Base-by-base conservation (phyloP, 2,888 invertebrate species). In the Nomada fabriciana region DNA sequence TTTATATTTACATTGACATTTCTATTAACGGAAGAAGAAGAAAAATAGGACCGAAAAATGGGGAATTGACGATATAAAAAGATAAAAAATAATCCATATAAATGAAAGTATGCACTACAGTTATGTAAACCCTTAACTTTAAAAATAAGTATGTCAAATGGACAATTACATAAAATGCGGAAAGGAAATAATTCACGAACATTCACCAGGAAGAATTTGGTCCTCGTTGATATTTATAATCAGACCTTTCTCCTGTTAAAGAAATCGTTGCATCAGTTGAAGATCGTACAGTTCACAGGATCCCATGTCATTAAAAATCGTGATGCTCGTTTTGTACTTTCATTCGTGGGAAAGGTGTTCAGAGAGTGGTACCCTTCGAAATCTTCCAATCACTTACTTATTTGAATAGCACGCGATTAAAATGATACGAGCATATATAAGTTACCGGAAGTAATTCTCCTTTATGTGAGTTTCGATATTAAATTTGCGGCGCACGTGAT, bases 141-240 rank as follows among this genome's bases (percentile, higher is more conserved):
- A 47, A 47, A 47, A 11, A 47, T 47, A 73, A 60, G 23, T 71
- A 36, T 43, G 20, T 52, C n/a, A 57, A 50, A 36, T 55, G 71
- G 36, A 52, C 1, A 47, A 13, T 11, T 15, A 47, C 47, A 15
- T 36, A 47, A 47, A 47, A 10, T 15, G 70, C 18, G 15, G n/a
- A 43, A 23, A 13, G n/a, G 42, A 43, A 50, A 42, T 61, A 61
- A 76, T 85, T 73, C 80, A 86, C 70, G 52, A 60, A 69, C 73
- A 15, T 73, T 83, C 74, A 61, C 60, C 69, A 72, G 84, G 77
- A 86, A 86, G 80, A 80, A 84, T 85, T 69, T 10, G 50, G 57
- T 61, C 64, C 80, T 47, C 25, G n/a, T 15, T 53, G n/a, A 47
- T 55, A 68, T 71, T 47, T 68, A 20, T 71, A 61, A 20, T 11